These are phyloP conservation scores for Mesocentrotus franciscanus DNA, from an alignment of 53 echinoderm and acorn worm species.

Conservation along the genomic window DNA sequence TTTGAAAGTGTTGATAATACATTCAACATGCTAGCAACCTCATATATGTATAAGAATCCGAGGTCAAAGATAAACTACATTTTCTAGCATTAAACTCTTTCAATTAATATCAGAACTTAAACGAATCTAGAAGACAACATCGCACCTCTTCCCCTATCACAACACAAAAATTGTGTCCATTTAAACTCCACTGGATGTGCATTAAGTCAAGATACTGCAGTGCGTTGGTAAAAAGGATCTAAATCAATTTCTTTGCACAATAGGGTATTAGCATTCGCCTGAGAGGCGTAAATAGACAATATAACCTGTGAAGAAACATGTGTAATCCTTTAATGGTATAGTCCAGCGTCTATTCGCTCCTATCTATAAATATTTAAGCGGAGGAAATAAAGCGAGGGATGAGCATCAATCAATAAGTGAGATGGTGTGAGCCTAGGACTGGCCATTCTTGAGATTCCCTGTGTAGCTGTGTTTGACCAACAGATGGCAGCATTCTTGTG, in stretches of 20 bases:
- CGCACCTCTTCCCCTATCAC: background rate
- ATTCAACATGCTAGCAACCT: no score
- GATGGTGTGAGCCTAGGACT: background rate
- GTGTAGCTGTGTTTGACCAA: background rate
- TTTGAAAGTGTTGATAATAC: no score
- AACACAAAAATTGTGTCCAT: background rate
- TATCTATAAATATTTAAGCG: constrained; percentile 41
- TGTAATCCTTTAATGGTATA: constrained; percentile 42
- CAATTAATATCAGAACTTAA: background rate
- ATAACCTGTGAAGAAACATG: constrained; percentile 20
- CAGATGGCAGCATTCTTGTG: constrained; percentile 42
- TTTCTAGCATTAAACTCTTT: background rate
- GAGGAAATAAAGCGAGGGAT: background rate
- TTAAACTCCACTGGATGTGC: background rate
- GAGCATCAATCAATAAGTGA: constrained; percentile 46
- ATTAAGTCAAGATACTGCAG: background rate
- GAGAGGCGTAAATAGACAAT: constrained; percentile 31
- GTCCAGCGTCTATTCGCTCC: no score
- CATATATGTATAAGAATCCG: no score
- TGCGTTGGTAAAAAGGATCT: background rate
- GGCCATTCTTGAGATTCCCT: constrained; percentile 9
- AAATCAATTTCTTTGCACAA: background rate
- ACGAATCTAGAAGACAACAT: background rate
- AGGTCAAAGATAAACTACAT: background rate
- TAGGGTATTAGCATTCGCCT: background rate